Conservation (phyloP, 2,113 vertebrate species). For the Oreocharis arfaki region DNA sequence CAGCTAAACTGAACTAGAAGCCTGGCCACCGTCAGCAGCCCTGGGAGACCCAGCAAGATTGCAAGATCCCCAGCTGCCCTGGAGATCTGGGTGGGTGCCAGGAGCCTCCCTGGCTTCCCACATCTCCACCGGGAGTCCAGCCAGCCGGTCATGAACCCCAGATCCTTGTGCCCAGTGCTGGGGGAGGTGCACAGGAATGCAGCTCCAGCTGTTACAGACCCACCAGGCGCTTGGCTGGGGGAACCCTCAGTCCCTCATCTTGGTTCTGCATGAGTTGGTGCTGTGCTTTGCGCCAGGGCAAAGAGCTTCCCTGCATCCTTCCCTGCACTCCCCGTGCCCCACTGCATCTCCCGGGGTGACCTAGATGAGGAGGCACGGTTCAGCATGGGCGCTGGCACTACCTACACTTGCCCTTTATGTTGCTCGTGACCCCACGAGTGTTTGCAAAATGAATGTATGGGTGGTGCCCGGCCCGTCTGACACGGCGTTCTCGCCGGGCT, state of each 20-base stretch:
- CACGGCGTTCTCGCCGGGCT: neutral
- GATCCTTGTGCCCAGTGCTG: neutral
- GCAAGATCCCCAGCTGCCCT: neutral
- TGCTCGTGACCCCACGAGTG: constrained; percentile 46
- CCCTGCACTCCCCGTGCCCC: fast-evolving
- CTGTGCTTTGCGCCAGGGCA: neutral
- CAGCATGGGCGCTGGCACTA: neutral
- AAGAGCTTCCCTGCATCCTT: neutral
- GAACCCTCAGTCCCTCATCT: neutral
- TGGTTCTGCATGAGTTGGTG: neutral
- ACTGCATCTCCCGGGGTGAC: fast-evolving
- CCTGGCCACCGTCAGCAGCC: neutral
- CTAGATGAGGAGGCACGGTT: neutral
- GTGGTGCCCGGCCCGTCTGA: neutral
- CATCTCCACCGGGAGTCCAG: neutral
- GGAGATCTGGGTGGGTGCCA: neutral
- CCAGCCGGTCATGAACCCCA: neutral
- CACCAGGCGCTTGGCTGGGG: neutral
- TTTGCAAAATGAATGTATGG: constrained; percentile 39
- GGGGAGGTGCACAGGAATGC: neutral
- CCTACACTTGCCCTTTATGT: neutral
- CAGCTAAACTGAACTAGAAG: neutral
- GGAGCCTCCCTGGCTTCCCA: neutral
- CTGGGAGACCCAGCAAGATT: neutral
- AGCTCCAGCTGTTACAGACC: neutral